Evolutionary conservation across 2,113 vertebrate genomes (phyloP), one percentile per base, ranked within the genome.

Genomic region (Percopsis transmontana): DNA sequence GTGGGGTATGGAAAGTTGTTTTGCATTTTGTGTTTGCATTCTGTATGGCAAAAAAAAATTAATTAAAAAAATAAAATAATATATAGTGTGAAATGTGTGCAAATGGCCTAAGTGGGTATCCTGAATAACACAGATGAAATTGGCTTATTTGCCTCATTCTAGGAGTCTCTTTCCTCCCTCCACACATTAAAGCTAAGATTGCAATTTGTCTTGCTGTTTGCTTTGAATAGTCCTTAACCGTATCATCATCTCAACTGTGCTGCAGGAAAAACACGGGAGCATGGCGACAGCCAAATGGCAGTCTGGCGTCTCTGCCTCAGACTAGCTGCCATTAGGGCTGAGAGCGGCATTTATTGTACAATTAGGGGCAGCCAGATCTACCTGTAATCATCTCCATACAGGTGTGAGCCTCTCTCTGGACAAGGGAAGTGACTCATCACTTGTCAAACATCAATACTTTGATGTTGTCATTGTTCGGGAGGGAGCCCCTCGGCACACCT

Each of bases 321-420:
- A 91, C 93, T 93, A 91, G 87, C 93, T 93, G 92, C 93, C 91
- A 95, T 96, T 95, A 95, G 89, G 91, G 91, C 92, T 92, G 92
- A 94, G 92, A 95, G 93, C 87, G 80, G 91, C 91, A 93, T 95
- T 97, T 96, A 96, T 94, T 94, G 92, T 95, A 95, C 95, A 98
- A 97, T 97, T 97, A 97, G 93, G 94, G 91, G 86, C 91, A 90
- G 85, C 70, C 82, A 93, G 88, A 90, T 94, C 92, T 95, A 98
- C 94, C 95, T 96, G 94, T 94, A 95, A 97, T 96, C 95, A 95
- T 92, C 93, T 90, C 91, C 91, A 92, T 92, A 93, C 94, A 98
- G 96, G 94, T 96, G 94, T 88, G 92, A 95, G 91, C 88, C 85
- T 72, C 84, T 90, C 92, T 93, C 83, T 83, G 91, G 90, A 92